Conservation (phyloP, 2,113 vertebrate genomes). For the Micronisus gabar region DNA sequence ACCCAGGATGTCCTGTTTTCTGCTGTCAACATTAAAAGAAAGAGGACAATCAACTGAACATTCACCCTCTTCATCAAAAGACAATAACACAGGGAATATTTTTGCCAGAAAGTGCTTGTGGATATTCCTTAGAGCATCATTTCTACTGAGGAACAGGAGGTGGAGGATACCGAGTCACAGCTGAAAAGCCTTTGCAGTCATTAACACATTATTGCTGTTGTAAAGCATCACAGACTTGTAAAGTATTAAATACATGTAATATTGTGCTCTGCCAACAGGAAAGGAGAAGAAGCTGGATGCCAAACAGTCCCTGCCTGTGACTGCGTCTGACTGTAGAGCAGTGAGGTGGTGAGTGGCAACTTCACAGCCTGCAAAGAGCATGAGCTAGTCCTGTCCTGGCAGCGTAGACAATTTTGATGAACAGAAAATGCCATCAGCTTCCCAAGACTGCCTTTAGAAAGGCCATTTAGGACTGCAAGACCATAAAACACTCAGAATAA, state of each 20-base stretch:
- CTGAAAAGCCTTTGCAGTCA: neutral
- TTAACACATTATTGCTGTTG: neutral
- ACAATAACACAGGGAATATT: neutral
- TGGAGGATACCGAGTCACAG: neutral
- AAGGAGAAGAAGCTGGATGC: neutral
- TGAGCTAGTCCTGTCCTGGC: neutral
- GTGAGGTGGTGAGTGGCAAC: neutral
- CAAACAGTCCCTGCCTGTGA: neutral
- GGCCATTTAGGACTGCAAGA: neutral
- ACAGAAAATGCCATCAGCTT: neutral
- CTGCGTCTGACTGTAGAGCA: neutral
- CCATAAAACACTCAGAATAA: neutral
- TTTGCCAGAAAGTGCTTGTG: neutral
- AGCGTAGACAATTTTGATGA: neutral
- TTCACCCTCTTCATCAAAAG: neutral
- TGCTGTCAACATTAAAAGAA: neutral
- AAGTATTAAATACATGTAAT: neutral
- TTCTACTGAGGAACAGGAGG: neutral
- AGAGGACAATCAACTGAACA: neutral
- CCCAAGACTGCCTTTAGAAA: neutral
- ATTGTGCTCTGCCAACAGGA: neutral
- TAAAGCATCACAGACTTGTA: neutral
- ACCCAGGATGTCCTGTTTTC: neutral
- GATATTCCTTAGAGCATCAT: neutral
- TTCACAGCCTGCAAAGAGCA: neutral